Conservation (phyloP, 2,888 invertebrate genomes). For the Papilio protenor region DNA sequence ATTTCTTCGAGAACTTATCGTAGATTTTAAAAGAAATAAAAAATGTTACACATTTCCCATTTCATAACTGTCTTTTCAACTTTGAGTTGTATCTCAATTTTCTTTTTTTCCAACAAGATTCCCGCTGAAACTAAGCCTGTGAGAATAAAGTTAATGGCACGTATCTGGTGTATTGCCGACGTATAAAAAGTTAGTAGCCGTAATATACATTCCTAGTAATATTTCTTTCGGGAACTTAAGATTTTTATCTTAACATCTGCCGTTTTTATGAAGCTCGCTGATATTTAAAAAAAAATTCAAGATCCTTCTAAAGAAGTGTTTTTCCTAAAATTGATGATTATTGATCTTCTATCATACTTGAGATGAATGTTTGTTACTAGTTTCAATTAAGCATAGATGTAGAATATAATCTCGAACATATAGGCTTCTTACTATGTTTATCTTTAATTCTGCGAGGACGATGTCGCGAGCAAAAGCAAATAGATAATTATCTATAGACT, state of each 20-base stretch:
- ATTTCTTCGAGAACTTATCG: not conserved
- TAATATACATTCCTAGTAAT: constrained; percentile 21
- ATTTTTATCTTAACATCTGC: constrained; percentile 21
- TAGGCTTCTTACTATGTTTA: too few relatives aligned
- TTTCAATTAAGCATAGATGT: too few relatives aligned
- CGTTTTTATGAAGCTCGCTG: not conserved
- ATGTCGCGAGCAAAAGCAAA: too few relatives aligned
- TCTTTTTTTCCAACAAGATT: constrained; percentile 37
- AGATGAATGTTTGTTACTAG: not conserved
- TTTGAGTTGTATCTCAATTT: constrained; percentile 34
- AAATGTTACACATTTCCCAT: constrained; percentile 3
- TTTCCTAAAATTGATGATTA: not conserved
- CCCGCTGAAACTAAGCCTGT: constrained; percentile 35
- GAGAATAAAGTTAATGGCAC: constrained; percentile 40
- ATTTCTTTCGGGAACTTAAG: constrained; percentile 10
- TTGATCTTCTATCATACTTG: too few relatives aligned
- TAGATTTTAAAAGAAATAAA: not conserved
- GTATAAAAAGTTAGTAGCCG: constrained; percentile 31
- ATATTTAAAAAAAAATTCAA: not conserved
- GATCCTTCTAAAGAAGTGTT: not conserved
- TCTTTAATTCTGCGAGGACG: too few relatives aligned
- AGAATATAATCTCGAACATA: too few relatives aligned
- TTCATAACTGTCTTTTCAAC: constrained; percentile 17
- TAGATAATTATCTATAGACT: too few relatives aligned
- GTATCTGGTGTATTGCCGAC: constrained; percentile 39